Evolutionary conservation across 2,797 vertebrate species (phyloP).

Genomic region (Synaphobranchus kaupii): DNA sequence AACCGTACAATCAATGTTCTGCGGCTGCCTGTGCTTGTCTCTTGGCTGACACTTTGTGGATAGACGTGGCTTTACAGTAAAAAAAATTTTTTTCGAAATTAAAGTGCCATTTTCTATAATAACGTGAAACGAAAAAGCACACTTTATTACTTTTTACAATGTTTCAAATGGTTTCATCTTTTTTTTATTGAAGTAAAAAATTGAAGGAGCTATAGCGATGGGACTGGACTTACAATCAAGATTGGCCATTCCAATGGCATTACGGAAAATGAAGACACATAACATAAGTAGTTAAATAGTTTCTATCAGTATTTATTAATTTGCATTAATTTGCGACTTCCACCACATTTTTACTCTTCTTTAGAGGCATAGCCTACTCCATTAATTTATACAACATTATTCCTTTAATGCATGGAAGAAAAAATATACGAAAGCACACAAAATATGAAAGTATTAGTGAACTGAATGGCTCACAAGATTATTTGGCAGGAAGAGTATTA

Average conservation of each 20-base stretch:
- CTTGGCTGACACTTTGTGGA: slow-evolving; percentile 13
- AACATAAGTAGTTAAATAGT: neutral
- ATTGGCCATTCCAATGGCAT: too few species aligned
- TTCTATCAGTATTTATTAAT: neutral
- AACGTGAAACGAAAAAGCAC: neutral
- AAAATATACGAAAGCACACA: neutral
- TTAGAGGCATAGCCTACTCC: neutral
- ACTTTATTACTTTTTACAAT: too few species aligned
- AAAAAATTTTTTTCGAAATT: too few species aligned
- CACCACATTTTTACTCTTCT: neutral
- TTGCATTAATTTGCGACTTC: neutral
- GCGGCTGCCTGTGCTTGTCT: neutral
- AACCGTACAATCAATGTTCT: neutral
- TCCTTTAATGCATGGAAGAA: neutral
- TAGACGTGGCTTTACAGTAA: neutral
- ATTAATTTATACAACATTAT: neutral
- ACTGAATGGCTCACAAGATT: too few species aligned
- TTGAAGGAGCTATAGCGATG: neutral
- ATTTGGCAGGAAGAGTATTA: too few species aligned
- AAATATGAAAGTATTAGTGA: neutral
- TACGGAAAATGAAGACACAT: neutral
- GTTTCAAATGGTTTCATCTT: too few species aligned
- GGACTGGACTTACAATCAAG: too few species aligned
- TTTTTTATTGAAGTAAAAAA: neutral
- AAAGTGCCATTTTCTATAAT: too few species aligned